Evolutionary conservation across 2,113 vertebrate genomes (phyloP).

Genomic region (Cyphomyrus plagiostoma): DNA sequence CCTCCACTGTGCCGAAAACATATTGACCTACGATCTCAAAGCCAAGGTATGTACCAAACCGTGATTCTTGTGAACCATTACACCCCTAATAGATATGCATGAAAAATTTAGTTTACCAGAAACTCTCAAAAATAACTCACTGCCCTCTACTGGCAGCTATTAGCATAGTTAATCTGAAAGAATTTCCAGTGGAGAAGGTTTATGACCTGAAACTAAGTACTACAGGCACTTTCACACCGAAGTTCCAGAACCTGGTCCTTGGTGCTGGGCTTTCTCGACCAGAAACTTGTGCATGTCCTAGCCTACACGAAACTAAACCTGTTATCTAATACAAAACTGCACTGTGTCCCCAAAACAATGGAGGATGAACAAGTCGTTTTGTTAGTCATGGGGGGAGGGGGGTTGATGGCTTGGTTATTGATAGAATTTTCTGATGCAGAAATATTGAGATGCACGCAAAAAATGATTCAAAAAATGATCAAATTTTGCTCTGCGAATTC

Average conservation of each 20-base stretch:
- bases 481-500: background rate
- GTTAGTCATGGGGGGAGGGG: too few relatives aligned
- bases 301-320: background rate
- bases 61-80: too few relatives aligned
- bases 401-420: too few relatives aligned
- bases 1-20: too few relatives aligned
- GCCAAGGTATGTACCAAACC: too few relatives aligned
- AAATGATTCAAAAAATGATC: background rate
- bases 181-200: background rate
- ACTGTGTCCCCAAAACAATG: too few relatives aligned
- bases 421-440: too few relatives aligned
- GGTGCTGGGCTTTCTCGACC: background rate
- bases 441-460: background rate
- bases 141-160: background rate
- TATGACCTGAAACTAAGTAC: background rate
- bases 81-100: background rate
- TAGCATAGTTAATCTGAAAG: background rate
- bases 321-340: background rate
- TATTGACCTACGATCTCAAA: too few relatives aligned
- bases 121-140: background rate
- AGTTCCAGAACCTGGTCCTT: background rate
- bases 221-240: background rate
- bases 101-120: background rate
- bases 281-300: background rate
- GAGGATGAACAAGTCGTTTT: too few relatives aligned